phyloP scores from a whole-genome alignment of 2,797 vertebrate genomes.

The Lagodon rhomboides region DNA sequence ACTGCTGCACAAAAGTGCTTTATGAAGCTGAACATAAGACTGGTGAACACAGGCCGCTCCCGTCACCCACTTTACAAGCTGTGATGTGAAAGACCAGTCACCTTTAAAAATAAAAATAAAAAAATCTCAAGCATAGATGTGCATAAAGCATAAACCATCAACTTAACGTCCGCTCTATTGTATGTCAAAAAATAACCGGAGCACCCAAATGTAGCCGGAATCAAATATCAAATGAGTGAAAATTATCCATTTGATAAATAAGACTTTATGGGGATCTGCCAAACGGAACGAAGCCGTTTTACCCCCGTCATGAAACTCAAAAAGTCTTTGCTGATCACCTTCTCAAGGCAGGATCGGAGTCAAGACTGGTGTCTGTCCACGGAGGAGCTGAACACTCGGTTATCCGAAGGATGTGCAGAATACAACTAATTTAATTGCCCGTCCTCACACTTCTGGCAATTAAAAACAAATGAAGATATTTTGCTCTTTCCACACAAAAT shows the following conservation, averaged over 20 bases:
- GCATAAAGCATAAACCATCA: constrained; percentile 54
- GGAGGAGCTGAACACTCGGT: constrained; percentile 22
- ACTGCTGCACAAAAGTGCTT: constrained; percentile 31
- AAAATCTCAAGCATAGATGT: constrained; percentile 44
- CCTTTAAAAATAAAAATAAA: constrained; percentile 41
- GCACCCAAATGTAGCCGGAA: constrained; percentile 51
- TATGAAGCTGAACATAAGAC: constrained; percentile 41
- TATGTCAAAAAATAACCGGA: constrained; percentile 44
- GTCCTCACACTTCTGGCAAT: constrained; percentile 43
- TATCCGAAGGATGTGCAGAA: constrained; percentile 43
- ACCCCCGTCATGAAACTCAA: constrained; percentile 39
- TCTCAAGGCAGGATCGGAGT: constrained; percentile 27
- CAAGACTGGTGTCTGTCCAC: constrained; percentile 26
- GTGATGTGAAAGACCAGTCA: constrained; percentile 27
- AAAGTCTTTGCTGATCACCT: constrained; percentile 26
- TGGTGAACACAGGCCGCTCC: constrained; percentile 50
- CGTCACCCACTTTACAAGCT: constrained; percentile 39
- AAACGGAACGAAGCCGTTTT: constrained; percentile 38
- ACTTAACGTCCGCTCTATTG: constrained; percentile 36
- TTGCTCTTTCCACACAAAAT: constrained; percentile 48
- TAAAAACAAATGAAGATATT: not conserved
- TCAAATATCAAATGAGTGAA: constrained; percentile 39
- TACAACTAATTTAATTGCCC: constrained; percentile 42
- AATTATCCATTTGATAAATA: constrained; percentile 54
- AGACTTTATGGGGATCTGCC: constrained; percentile 39